Conservation (phyloP, 2,888 invertebrate genomes). For the Tigriopus californicus region DNA sequence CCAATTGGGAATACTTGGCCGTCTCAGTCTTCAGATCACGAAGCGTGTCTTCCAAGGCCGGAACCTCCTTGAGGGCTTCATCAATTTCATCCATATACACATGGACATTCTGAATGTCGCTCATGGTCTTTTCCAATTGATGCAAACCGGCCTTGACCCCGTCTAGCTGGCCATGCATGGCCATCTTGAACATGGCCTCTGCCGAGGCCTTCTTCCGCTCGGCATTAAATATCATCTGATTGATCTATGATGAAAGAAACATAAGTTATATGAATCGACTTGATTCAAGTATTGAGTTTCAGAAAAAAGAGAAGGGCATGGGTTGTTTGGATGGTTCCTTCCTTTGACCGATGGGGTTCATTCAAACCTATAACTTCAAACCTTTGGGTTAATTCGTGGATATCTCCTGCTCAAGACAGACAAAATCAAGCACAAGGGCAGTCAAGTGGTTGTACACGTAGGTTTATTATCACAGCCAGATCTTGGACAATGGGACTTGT, state of each 20-base stretch:
- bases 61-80: slow-evolving; percentile 50
- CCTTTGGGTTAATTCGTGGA: no score
- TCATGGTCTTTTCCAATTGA: slow-evolving; percentile 66
- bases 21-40: slow-evolving; percentile 78
- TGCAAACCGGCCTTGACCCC: slow-evolving; percentile 83
- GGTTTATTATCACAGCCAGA: no score
- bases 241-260: neutral
- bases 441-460: no score
- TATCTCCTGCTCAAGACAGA: no score
- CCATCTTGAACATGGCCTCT: slow-evolving; percentile 89
- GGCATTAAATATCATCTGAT: slow-evolving; percentile 4
- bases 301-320: no score
- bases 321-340: no score
- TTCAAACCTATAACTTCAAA: no score
- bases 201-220: slow-evolving; percentile 37
- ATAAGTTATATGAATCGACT: neutral
- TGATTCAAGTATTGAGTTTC: no score
- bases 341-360: no score
- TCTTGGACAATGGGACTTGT: no score
- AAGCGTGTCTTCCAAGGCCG: slow-evolving; percentile 56
- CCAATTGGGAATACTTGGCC: slow-evolving; percentile 84
- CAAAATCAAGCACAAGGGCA: no score
- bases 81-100: slow-evolving; percentile 56
- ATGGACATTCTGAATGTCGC: slow-evolving; percentile 32
- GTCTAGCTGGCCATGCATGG: slow-evolving; percentile 92